Conservation (phyloP, 1,140 invertebrate genomes). For the Neoseiulus cucumeris region DNA sequence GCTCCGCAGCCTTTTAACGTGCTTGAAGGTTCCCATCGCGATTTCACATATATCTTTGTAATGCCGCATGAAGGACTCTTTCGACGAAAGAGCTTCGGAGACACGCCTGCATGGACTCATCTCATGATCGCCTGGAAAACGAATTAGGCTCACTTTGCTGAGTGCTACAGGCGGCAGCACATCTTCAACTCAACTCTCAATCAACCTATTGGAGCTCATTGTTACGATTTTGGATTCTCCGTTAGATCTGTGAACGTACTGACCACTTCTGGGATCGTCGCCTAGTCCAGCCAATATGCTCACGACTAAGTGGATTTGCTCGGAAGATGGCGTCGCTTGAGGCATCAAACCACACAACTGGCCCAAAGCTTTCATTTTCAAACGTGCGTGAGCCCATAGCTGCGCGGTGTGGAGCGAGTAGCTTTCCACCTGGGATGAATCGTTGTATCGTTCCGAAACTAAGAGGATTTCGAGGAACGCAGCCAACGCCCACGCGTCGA, state of each 20-base stretch:
- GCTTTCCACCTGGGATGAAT: conserved; percentile 42
- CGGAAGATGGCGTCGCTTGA: conserved; percentile 45
- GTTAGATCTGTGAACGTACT: too few species aligned
- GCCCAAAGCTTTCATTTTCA: conserved; percentile 57
- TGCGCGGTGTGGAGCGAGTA: conserved; percentile 71
- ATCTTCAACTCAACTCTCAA: too few species aligned
- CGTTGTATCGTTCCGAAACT: conserved; percentile 40
- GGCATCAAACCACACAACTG: conserved; percentile 78
- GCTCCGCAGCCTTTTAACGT: conserved; percentile 62
- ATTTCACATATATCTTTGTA: conserved; percentile 75
- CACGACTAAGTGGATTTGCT: conserved; percentile 71
- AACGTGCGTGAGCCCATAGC: conserved; percentile 68
- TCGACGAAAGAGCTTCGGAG: conserved; percentile 60
- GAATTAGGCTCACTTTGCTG: conserved; percentile 57
- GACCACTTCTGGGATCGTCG: conserved; percentile 22
- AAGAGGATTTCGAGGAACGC: conserved; percentile 67
- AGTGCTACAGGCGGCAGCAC: conserved; percentile 29
- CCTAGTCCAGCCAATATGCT: conserved; percentile 69
- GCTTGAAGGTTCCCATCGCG: conserved; percentile 89
- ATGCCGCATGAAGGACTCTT: conserved; percentile 65
- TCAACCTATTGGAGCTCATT: too few species aligned
- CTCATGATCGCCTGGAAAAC: conserved; percentile 29
- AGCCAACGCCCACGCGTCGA: conserved; percentile 79
- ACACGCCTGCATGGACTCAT: conserved; percentile 2
- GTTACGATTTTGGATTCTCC: too few species aligned